Evolutionary conservation across 2,888 invertebrate genomes (phyloP), one percentile per base, ranked within the genome.

Genomic region (Priocnemis perturbator): DNA sequence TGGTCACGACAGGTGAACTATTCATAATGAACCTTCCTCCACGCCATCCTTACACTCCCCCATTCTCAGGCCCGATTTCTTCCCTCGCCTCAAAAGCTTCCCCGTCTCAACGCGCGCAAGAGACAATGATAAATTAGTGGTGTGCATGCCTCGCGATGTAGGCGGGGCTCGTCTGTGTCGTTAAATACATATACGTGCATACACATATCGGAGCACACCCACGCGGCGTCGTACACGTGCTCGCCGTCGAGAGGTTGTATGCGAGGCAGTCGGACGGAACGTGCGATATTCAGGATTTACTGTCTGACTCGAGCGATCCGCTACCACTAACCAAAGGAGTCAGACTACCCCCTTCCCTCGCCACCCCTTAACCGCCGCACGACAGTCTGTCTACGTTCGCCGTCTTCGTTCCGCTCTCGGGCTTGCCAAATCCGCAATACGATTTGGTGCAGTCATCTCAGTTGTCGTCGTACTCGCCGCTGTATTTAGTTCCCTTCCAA

Each of bases 61-160:
- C 44, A 15, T 44, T 45, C 58, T 45, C 20, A 9, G 17, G 5
- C 44, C 7, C 45, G 19, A 26, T 9, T 19, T 17, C 57, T 21
- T 37, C 57, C 26, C 57, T 30, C 19, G 17, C 56, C 15, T 26
- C 26, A n/a, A 26, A 37, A 11, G 37, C 37, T 2, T 3, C 37
- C 37, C 37, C 37, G 11, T 37, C 37, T 7, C 11, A 37, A 9
- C n/a, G 37, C 37, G 37, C 11, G 1, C 37, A 37, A 37, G 37
- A 80, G 83, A 82, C 82, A 81, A 77, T 83, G 83, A 84, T 83
- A 79, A 83, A 84, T 84, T 81, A 79, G 72, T 61, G 68, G 74
- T 70, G 67, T 66, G 75, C 72, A 71, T 58, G 45, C 66, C 19
- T 59, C 56, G 56, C 37, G 37, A 37, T 9, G 37, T 37, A 37